Conservation (phyloP, 2,797 vertebrate genomes). For the Gallinago nigripennis region DNA sequence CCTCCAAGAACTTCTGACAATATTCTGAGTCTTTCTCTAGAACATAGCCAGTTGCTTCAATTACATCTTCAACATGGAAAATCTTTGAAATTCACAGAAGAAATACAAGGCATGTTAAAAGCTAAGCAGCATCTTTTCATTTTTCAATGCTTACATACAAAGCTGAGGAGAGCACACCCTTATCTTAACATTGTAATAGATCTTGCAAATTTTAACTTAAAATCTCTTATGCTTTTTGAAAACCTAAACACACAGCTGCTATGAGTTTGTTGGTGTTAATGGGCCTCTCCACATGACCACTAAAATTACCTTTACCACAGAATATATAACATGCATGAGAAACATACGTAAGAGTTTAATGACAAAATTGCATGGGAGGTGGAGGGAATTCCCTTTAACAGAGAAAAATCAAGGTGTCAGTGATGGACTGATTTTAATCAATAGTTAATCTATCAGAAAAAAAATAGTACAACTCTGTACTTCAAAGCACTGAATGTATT, state of each 20-base stretch:
- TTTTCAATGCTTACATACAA: not conserved
- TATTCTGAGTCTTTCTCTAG: conserved; percentile 96
- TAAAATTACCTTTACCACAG: not conserved
- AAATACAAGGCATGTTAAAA: not conserved
- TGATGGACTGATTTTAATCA: not conserved
- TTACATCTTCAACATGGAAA: conserved; percentile 92
- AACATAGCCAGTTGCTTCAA: conserved; percentile 88
- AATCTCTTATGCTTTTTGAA: not conserved
- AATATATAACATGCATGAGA: accelerated
- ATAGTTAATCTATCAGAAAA: not conserved
- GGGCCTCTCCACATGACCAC: not conserved
- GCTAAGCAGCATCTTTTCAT: accelerated
- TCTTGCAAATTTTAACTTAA: not conserved
- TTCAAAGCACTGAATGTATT: not conserved
- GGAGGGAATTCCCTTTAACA: not conserved
- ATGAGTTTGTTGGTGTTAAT: not conserved
- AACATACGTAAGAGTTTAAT: accelerated
- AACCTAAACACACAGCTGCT: not conserved
- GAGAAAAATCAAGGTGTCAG: not conserved
- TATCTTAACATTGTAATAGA: not conserved
- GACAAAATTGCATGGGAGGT: accelerated
- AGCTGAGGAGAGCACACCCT: not conserved
- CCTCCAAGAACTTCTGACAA: conserved; percentile 92
- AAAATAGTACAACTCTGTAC: not conserved
- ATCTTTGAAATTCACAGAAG: conserved; percentile 75